Evolutionary conservation across 2,113 vertebrate genomes (phyloP).

Genomic region (Esox niger): DNA sequence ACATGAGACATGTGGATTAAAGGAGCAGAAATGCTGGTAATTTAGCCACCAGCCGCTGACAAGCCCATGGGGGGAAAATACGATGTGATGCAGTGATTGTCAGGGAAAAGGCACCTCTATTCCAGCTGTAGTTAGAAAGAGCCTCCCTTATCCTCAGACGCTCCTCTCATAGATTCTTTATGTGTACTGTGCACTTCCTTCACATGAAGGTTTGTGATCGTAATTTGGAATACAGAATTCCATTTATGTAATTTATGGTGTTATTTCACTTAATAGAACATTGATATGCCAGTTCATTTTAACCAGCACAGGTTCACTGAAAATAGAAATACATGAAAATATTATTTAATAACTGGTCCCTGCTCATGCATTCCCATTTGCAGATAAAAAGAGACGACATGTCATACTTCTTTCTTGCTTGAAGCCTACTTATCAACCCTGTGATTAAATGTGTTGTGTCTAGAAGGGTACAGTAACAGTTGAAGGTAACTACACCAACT

Average conservation of each 20-base stretch:
- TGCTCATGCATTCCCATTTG: background rate
- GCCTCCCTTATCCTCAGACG: slow-evolving; percentile 49
- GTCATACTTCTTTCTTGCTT: background rate
- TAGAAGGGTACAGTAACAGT: background rate
- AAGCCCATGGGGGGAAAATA: slow-evolving; percentile 65
- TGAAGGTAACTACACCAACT: slow-evolving; percentile 12
- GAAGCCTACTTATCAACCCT: slow-evolving; percentile 9
- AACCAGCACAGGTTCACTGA: slow-evolving; percentile 5
- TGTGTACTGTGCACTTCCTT: slow-evolving; percentile 54
- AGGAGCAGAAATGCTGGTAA: slow-evolving; percentile 70
- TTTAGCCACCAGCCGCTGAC: slow-evolving; percentile 68
- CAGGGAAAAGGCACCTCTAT: slow-evolving; percentile 66
- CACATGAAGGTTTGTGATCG: slow-evolving; percentile 45
- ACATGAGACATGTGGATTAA: slow-evolving; percentile 73
- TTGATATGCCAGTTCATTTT: background rate
- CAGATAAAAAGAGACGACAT: background rate
- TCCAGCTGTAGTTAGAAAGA: slow-evolving; percentile 54
- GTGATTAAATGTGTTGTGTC: slow-evolving; percentile 10
- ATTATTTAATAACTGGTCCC: background rate
- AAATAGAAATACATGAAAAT: slow-evolving; percentile 6
- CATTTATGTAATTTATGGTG: slow-evolving; percentile 29
- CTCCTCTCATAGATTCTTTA: slow-evolving; percentile 50
- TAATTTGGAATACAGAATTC: slow-evolving; percentile 36
- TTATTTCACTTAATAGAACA: slow-evolving; percentile 33
- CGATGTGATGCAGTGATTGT: slow-evolving; percentile 70